Percentiles rank a stretch among this genome's conserved stretches.
Evolutionary conservation across 1,140 invertebrate genomes (phyloP).

Genomic region (Aphaenogaster floridana): DNA sequence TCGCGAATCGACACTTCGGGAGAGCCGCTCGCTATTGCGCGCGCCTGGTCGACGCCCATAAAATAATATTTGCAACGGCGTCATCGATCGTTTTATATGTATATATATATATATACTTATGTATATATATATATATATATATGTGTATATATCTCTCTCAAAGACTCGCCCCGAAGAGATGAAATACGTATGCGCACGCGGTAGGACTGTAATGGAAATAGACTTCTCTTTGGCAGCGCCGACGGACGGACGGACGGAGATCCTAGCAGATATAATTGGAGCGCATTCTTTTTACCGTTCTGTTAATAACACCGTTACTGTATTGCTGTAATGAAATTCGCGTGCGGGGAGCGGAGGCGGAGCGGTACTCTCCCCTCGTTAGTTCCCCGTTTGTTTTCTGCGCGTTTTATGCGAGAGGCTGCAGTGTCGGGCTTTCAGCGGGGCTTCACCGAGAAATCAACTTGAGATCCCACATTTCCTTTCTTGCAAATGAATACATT

Average conservation of each 20-base stretch:
- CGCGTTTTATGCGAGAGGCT: background rate
- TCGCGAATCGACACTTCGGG: slow-evolving; percentile 40
- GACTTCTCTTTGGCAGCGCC: slow-evolving; percentile 40
- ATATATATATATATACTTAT: too few relatives aligned
- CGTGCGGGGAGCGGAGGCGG: background rate
- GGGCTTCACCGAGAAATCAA: background rate
- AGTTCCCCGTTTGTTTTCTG: background rate
- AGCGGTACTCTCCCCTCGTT: slow-evolving; percentile 11
- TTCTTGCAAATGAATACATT: background rate
- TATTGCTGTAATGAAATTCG: slow-evolving; percentile 40
- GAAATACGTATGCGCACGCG: slow-evolving; percentile 47
- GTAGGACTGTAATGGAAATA: slow-evolving; percentile 53
- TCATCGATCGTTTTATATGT: slow-evolving; percentile 44
- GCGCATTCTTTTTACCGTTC: slow-evolving; percentile 38
- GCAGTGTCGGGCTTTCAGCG: background rate
- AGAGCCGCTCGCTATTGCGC: slow-evolving; percentile 12
- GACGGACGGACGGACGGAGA: background rate
- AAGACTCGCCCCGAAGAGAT: slow-evolving; percentile 38
- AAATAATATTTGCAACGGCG: slow-evolving; percentile 55
- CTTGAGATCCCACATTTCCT: background rate
- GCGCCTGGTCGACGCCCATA: slow-evolving; percentile 59
- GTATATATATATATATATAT: too few relatives aligned
- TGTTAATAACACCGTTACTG: slow-evolving; percentile 44
- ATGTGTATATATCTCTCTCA: background rate
- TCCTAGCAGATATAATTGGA: slow-evolving; percentile 45